Conservation (phyloP, 2,888 invertebrate species). For the Cerastoderma edule region DNA sequence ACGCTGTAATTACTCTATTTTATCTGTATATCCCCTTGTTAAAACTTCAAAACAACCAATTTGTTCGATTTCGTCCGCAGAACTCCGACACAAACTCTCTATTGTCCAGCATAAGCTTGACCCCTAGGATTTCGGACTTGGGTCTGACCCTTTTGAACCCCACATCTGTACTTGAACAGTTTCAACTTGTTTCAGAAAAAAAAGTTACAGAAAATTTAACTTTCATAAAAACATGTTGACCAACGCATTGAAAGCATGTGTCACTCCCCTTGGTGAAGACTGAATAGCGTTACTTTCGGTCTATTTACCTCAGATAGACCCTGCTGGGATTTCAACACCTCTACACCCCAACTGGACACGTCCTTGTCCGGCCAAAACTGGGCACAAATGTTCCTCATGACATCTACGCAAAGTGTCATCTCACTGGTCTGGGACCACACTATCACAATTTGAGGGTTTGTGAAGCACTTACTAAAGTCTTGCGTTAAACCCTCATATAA, state of each 20-base stretch:
- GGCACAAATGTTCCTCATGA: no score
- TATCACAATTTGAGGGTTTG: no score
- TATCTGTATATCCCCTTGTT: background rate
- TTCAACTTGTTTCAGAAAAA: conserved; percentile 10
- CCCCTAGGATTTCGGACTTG: background rate
- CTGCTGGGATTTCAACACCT: conserved; percentile 37
- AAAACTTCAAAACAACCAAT: conserved; percentile 1
- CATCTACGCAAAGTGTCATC: no score
- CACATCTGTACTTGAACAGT: conserved; percentile 29
- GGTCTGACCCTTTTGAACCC: conserved; percentile 20
- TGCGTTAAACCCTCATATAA: no score
- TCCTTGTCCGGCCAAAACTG: conserved; percentile 11
- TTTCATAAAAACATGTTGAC: conserved; percentile 27
- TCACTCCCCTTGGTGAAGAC: conserved; percentile 24
- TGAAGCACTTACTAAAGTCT: no score
- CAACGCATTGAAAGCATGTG: conserved; percentile 32
- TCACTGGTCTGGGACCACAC: no score
- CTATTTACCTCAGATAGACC: conserved; percentile 42
- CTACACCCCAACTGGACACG: conserved; percentile 22
- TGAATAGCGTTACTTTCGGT: conserved; percentile 50
- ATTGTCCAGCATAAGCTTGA: conserved; percentile 17
- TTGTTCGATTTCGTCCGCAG: conserved; percentile 22
- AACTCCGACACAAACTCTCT: conserved; percentile 7
- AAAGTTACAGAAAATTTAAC: conserved; percentile 30
- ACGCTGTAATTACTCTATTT: background rate